Evolutionary conservation across 2,113 vertebrate genomes (phyloP).

Genomic region (Albula goreensis): DNA sequence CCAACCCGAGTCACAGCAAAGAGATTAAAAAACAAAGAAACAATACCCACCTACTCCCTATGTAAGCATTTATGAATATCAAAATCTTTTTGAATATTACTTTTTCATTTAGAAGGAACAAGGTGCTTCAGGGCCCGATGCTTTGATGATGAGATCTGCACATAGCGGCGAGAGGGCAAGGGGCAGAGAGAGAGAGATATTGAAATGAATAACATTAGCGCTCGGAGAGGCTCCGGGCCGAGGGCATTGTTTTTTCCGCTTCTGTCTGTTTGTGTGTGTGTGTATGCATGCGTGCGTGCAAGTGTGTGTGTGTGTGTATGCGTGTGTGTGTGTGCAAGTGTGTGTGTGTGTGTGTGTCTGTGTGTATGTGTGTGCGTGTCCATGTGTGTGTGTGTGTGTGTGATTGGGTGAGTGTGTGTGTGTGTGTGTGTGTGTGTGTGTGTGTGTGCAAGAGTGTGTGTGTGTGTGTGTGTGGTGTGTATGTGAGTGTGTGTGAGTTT

Average conservation of each 20-base stretch:
- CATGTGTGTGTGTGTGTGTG: too few species aligned
- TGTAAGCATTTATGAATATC: slow-evolving; percentile 26
- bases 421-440: too few species aligned
- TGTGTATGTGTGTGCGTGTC: too few species aligned
- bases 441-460: too few species aligned
- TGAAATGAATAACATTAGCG: slow-evolving; percentile 24
- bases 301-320: too few species aligned
- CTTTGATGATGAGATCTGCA: background rate
- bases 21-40: background rate
- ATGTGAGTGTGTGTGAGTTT: too few species aligned
- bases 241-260: slow-evolving; percentile 10
- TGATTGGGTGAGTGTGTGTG: too few species aligned
- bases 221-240: slow-evolving; percentile 1
- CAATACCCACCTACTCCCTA: background rate
- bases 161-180: background rate
- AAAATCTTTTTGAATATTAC: background rate
- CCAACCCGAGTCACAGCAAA: background rate
- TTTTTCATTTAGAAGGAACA: slow-evolving; percentile 6
- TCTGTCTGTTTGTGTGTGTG: slow-evolving; percentile 31
- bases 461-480: too few species aligned
- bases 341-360: too few species aligned
- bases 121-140: background rate
- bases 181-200: background rate
- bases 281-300: too few species aligned
- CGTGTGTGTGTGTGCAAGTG: too few species aligned